These are phyloP conservation scores for Hedya salicella DNA, from an alignment of 2,888 invertebrate genomes.

Conservation along the genomic window DNA sequence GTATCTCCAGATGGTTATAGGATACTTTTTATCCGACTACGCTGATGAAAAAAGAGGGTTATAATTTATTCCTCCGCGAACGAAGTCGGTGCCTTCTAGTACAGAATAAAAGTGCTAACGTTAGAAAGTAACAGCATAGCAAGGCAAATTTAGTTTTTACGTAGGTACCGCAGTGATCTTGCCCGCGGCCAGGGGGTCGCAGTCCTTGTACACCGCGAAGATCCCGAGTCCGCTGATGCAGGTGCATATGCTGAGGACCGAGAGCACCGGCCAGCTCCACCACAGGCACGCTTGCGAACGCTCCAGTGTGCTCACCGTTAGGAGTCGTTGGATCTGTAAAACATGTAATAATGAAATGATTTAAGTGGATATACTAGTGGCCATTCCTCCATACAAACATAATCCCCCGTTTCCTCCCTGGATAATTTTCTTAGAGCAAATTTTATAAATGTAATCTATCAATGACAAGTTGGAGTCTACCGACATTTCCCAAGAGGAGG, in stretches of 20 bases:
- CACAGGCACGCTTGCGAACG: conserved; percentile 90
- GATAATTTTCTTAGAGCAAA: no score
- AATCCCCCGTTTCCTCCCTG: no score
- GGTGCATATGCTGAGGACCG: conserved; percentile 89
- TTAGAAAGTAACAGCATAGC: background rate
- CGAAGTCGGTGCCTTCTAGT: no score
- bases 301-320: conserved; percentile 89
- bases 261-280: conserved; percentile 92
- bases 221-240: conserved; percentile 92
- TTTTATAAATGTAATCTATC: no score
- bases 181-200: conserved; percentile 89
- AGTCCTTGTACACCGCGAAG: conserved; percentile 92
- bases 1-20: no score
- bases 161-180: conserved; percentile 83
- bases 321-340: conserved; percentile 87
- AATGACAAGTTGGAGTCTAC: no score
- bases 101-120: background rate
- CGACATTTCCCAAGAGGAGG: no score
- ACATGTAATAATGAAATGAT: background rate
- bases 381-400: no score
- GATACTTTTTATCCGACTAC: no score
- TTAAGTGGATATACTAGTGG: no score
- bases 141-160: conserved; percentile 8
- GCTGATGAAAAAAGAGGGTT: no score
- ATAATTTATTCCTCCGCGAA: no score